These are phyloP conservation scores for Camelus dromedarius DNA, from an alignment of 2,113 vertebrate species.

Conservation along the genomic window DNA sequence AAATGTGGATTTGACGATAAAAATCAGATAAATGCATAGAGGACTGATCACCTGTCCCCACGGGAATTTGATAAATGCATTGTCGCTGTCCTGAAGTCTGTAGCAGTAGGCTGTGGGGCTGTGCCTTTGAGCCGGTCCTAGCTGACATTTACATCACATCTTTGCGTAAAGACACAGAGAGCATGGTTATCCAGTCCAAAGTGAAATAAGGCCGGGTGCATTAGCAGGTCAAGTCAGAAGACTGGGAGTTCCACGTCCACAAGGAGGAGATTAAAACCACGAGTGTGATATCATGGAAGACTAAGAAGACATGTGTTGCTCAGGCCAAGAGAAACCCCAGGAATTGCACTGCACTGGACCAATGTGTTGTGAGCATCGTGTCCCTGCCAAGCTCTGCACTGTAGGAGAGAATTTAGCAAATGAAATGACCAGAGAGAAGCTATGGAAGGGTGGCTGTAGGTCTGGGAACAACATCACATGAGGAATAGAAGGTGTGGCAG, in stretches of 20 bases:
- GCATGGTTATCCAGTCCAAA: not conserved
- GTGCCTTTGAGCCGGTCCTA: not conserved
- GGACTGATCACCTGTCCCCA: not conserved
- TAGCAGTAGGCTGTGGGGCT: not conserved
- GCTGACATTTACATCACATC: not conserved
- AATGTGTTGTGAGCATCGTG: accelerated
- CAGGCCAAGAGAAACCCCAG: not conserved
- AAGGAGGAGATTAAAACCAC: too few species aligned
- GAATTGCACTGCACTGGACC: accelerated
- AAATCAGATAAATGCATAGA: not conserved
- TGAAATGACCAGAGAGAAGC: not conserved
- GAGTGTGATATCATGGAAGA: not conserved
- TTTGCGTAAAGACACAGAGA: not conserved
- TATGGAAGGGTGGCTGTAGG: not conserved
- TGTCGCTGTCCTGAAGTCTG: not conserved
- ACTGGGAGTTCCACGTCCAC: not conserved
- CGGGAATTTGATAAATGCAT: not conserved
- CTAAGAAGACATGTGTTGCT: not conserved
- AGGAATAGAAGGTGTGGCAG: not conserved
- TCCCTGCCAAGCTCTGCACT: not conserved
- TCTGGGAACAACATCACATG: not conserved
- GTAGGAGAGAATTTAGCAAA: not conserved
- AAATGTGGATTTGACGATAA: conserved; percentile 12
- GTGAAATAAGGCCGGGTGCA: not conserved
- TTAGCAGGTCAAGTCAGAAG: not conserved